Percentiles rank a stretch among this genome's conserved stretches.
Conservation (phyloP, 2,113 vertebrate species). For the Thinocorus orbignyianus region DNA sequence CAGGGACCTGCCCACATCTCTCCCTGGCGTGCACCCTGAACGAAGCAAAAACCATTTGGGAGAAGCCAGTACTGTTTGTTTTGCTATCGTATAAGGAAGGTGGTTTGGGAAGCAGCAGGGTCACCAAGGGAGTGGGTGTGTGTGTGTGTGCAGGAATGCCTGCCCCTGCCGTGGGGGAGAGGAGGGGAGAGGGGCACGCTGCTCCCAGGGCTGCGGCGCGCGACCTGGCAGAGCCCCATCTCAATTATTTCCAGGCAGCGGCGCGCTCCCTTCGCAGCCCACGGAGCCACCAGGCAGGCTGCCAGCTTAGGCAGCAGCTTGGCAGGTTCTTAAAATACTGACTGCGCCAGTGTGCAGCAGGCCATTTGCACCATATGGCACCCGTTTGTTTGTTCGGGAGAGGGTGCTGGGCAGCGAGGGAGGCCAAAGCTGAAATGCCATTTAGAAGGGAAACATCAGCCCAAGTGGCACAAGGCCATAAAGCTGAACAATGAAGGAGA, state of each 20-base stretch:
- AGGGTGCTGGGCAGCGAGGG: conserved; percentile 58
- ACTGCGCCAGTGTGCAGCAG: conserved; percentile 30
- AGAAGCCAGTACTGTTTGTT: background rate
- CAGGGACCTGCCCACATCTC: rapidly evolving
- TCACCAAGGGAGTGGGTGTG: rapidly evolving
- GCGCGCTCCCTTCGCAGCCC: conserved; percentile 12
- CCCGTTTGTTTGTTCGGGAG: conserved; percentile 72
- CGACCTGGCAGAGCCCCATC: conserved; percentile 50
- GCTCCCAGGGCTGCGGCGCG: background rate
- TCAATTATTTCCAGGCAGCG: conserved; percentile 59
- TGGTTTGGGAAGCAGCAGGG: rapidly evolving
- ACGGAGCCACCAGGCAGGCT: conserved; percentile 55
- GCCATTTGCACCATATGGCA: conserved; percentile 78
- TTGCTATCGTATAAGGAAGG: background rate
- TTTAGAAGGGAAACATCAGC: conserved; percentile 60
- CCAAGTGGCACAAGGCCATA: conserved; percentile 63
- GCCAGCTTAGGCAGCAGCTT: conserved; percentile 70
- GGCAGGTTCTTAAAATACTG: conserved; percentile 66
- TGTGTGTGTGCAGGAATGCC: background rate
- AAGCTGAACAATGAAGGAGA: conserved; percentile 30
- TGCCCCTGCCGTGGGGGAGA: rapidly evolving
- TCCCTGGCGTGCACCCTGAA: rapidly evolving
- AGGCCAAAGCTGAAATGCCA: conserved; percentile 75
- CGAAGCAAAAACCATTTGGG: rapidly evolving
- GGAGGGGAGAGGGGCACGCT: background rate